Base-by-base conservation (phyloP, 2,888 invertebrate species). In the Drosophila siamana region DNA sequence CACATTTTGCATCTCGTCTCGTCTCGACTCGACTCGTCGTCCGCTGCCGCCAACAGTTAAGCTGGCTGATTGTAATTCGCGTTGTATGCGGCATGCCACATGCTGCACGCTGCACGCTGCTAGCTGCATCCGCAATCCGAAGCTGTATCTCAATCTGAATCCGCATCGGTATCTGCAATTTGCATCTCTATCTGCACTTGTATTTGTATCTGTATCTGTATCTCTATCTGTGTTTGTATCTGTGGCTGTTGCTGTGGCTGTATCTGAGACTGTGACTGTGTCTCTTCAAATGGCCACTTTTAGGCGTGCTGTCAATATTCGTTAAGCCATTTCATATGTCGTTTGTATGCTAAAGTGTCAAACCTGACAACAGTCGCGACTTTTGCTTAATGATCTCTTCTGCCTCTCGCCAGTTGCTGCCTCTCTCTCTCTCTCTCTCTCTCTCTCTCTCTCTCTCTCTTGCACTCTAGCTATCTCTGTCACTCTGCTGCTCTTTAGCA, bases 251-350 rank as follows among this genome's bases (percentile, higher is more conserved):
- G 30, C 66, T 60, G 60, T 13, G 19, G 19, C 19, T 19, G 19
- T 19, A 54, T 9, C 59, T 68, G 11, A 15, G 2, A 1, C 59
- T 67, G 11, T 16, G 60, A 19, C 56, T 69, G 56, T 41, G 55
- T 57, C 67, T 64, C 66, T 66, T 78, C 82, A 84, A 84, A 80
- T 82, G 85, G 77, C 71, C 64, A 87, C 77, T 86, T 86, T 86
- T 86, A 81, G 83, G 79, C 78, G 69, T 57, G 81, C 88, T 88
- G 88, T 89, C 88, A 88, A 75, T 89, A 83, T 83, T 78, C 86
- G 85, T 89, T 88, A 89, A 88, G 88, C 88, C 87, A 77, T 74
- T 79, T 78, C 88, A 88, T 66, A 69, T 88, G 88, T 89, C 88
- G 81, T 80, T 86, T 73, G 78, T 72, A 69, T 74, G 85, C 85